Evolutionary conservation across 2,888 invertebrate genomes (phyloP), one percentile per base, ranked within the genome.

Genomic region (Aproaerema taeniolella): DNA sequence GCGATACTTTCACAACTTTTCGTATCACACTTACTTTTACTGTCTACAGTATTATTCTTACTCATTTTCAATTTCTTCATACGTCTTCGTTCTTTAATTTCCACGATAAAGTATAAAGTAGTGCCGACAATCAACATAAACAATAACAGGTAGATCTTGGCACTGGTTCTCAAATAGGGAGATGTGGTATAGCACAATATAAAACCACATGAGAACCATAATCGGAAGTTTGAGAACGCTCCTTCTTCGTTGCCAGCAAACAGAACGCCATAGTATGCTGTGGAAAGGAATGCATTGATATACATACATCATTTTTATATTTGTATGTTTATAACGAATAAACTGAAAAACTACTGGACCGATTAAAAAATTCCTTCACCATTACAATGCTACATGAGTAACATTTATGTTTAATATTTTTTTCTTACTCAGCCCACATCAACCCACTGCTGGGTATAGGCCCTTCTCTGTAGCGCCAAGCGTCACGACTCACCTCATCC

Each of bases 151-250:
- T 87, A 89, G 0, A 89, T 76, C 58, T 91, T 91, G 13, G 77
- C 60, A 38, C 76, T 67, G 10, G 88, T 87, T 35, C 88, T 75
- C 1, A 90, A 52, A 50, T 78, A 76, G 2, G 88, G 82, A 1
- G 89, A 89, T 46, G 89, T 80, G 20, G 88, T 67, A 60, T 91
- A 92, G 1, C 91, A 89, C 7, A 91, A 77, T 45, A 91, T 89
- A 66, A 90, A 91, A 2, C 92, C 92, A 0, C 89, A 66, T 0
- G 91, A 90, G 60, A 91, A 91, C 91, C 91, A 92, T 2, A 92
- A 81, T 0, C 91, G 76, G 76, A 91, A 92, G 76, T 91, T 92
- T 28, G 91, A 88, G 74, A 91, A 92, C 0, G 91, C 91, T 0
- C 91, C 91, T 55, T 92, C 92, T 55, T 91, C 88, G 48, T 88